phyloP scores from a whole-genome alignment of 1,140 invertebrate species.

The Rhizoglyphus robini region DNA sequence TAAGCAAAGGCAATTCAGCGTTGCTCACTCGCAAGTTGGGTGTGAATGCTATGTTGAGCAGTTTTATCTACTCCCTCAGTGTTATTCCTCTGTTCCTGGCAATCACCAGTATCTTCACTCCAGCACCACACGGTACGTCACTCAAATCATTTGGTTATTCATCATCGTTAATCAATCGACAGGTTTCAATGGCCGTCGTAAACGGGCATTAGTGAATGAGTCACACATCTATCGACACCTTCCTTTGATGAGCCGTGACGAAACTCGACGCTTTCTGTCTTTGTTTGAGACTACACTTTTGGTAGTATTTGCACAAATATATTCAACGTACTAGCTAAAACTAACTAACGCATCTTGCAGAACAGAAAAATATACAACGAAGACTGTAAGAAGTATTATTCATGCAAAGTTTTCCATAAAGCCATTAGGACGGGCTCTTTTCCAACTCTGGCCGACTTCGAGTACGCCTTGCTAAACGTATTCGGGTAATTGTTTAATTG shows the following conservation, averaged over 20 bases:
- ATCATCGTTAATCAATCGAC: neutral
- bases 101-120: neutral
- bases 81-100: constrained; percentile 18
- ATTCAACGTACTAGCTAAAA: neutral
- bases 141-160: neutral
- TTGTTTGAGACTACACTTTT: constrained; percentile 17
- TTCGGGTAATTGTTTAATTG: constrained; percentile 17
- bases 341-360: constrained; percentile 2
- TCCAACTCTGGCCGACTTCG: constrained; percentile 14
- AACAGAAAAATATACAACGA: constrained; percentile 10
- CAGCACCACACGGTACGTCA: constrained; percentile 15
- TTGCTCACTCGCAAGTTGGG: neutral
- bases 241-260: constrained; percentile 16
- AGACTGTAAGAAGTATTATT: constrained; percentile 17
- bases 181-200: constrained; percentile 1
- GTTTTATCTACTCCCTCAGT: constrained; percentile 18
- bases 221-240: constrained; percentile 2
- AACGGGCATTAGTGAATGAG: constrained; percentile 14
- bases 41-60: constrained; percentile 9
- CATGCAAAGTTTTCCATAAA: constrained; percentile 20
- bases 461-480: constrained; percentile 19
- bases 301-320: constrained; percentile 13
- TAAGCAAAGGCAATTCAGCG: no score
- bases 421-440: neutral
- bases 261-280: constrained; percentile 14